Evolutionary conservation across 35 echinoderm and acorn worm species (phyloP).

Genomic region (Ophioderma brevispina): DNA sequence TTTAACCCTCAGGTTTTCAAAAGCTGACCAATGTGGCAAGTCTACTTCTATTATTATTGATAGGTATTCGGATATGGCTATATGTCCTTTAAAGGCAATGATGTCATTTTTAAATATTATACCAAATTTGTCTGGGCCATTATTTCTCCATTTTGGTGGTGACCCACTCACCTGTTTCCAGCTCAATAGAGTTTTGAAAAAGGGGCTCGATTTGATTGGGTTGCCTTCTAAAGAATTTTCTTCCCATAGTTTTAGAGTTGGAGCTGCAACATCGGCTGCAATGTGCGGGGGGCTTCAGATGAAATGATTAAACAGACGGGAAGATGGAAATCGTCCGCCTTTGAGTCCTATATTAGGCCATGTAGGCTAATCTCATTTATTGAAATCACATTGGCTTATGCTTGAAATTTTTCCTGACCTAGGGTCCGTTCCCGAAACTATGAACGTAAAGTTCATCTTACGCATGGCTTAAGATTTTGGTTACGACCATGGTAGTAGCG

Average conservation of each 20-base stretch:
- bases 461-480: no score
- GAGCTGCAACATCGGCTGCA: conserved; percentile 4
- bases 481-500: no score
- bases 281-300: background rate
- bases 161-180: background rate
- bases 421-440: no score
- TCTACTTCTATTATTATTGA: background rate
- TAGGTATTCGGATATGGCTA: background rate
- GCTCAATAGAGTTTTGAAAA: background rate
- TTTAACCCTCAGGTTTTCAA: background rate
- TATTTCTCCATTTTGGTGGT: background rate
- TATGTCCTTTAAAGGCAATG: background rate
- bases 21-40: background rate
- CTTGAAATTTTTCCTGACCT: no score
- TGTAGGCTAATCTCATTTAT: background rate
- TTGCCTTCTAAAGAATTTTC: background rate
- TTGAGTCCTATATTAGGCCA: conserved; percentile 1
- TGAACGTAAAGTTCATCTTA: no score
- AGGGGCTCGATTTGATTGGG: background rate
- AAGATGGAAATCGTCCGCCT: conserved; percentile 4
- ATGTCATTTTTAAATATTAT: background rate
- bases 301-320: background rate
- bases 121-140: background rate
- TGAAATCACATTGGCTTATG: no score
- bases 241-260: conserved; percentile 28